Conservation (phyloP, 2,113 vertebrate species). For the Cynopterus brachyotis region DNA sequence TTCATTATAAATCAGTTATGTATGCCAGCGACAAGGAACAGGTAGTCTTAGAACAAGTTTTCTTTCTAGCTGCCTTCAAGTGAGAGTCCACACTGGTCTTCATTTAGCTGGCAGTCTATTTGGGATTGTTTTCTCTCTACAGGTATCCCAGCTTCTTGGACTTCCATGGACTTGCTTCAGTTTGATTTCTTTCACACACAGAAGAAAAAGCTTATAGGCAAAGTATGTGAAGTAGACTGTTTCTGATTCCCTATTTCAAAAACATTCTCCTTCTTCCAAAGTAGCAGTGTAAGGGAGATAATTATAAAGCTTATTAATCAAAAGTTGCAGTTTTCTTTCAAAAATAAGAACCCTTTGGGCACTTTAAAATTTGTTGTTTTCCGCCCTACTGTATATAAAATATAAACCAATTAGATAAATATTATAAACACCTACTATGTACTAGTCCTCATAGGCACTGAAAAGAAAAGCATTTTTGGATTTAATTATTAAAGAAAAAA, state of each 20-base stretch:
- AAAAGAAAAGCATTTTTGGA: not conserved
- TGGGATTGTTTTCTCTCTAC: not conserved
- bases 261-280: not conserved
- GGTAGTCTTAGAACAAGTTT: not conserved
- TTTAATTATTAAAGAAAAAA: not conserved
- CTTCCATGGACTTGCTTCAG: not conserved
- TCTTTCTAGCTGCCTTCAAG: not conserved
- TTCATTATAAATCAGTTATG: not conserved
- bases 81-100: not conserved
- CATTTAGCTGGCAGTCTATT: not conserved
- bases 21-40: not conserved
- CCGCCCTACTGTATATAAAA: not conserved
- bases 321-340: constrained; percentile 44
- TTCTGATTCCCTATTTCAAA: constrained; percentile 28
- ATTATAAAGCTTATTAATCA: constrained; percentile 49
- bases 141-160: not conserved
- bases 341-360: constrained; percentile 6
- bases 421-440: not conserved
- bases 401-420: constrained; percentile 35
- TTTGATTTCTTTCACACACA: constrained; percentile 42
- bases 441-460: not conserved
- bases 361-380: constrained; percentile 26
- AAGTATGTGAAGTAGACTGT: not conserved
- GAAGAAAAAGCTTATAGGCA: not conserved
- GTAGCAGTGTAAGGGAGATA: not conserved